Conservation (phyloP, 2,113 vertebrate genomes). For the Prochilodus magdalenae region DNA sequence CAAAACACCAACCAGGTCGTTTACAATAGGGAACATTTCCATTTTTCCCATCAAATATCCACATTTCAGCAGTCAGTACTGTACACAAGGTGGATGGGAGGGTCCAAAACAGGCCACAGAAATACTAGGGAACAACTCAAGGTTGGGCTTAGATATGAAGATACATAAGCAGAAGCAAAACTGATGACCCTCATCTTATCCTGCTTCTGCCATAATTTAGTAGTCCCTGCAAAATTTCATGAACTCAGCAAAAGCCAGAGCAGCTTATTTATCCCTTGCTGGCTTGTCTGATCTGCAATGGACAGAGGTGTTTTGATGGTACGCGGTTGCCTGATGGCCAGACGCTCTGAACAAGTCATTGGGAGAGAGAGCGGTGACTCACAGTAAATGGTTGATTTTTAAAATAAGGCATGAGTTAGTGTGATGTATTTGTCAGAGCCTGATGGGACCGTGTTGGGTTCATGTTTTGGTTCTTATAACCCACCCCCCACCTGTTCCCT, state of each 20-base stretch:
- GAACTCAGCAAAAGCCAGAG: conserved; percentile 31
- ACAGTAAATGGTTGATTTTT: neutral
- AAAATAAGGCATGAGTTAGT: neutral
- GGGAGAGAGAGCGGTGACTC: neutral
- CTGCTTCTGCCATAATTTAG: conserved; percentile 17
- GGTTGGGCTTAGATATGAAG: conserved; percentile 17
- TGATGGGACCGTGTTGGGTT: too few relatives aligned
- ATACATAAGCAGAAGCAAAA: conserved; percentile 20
- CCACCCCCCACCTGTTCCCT: too few relatives aligned
- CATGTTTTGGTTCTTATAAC: too few relatives aligned
- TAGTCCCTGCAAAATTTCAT: conserved; percentile 3
- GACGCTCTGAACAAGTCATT: conserved; percentile 5
- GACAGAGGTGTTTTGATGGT: neutral
- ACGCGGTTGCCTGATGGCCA: conserved; percentile 10
- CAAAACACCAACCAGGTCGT: conserved; percentile 14
- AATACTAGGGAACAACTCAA: conserved; percentile 11
- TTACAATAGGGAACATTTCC: neutral
- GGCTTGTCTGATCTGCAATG: neutral
- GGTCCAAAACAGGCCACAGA: neutral
- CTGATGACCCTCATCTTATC: conserved; percentile 10
- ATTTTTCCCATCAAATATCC: neutral
- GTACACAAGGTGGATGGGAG: neutral
- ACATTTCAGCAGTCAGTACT: neutral
- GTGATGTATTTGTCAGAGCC: neutral
- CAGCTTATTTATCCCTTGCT: conserved; percentile 19